Evolutionary conservation across 1,140 invertebrate species (phyloP), one percentile per base, ranked within the genome.

Genomic region (Drosophila leontia): DNA sequence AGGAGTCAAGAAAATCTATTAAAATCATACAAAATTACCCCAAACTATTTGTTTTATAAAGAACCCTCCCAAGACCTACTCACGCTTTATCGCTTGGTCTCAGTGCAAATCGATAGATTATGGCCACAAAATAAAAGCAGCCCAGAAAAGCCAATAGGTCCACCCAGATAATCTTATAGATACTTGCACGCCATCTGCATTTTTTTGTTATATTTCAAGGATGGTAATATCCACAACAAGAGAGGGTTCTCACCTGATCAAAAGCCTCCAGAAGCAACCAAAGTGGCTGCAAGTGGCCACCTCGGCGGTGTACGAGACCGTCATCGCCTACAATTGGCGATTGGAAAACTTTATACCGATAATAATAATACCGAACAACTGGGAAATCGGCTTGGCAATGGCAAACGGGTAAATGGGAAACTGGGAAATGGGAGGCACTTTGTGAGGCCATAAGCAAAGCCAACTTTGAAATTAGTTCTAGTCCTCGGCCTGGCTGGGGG

Each of bases 121-220:
- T 93, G 92, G 97, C 98, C 78, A 99, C 95, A 57, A 94, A 87
- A 92, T 97, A 97, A 94, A 98, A 99, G 53, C 96, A 88, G 58
- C 95, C 86, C 81, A 97, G 93, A 92, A 98, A 99, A 11, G 96
- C 95, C 70, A 98, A 84, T 23, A 99, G 94, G 94, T 99, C 98
- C 70, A 97, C 94, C 96, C 97, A 99, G 63, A 99, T 96, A 80
- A 99, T 94, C 94, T 99, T 99, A 95, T 99, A 99, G 58, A 99
- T 97, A 85, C 98, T 99, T 44, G 98, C 98, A 80, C 96, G 95
- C 98, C 98, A 99, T 95, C 97, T 90, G 48, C 12, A 51, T 19
- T 39, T 63, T 39, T 63, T 8, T 2, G 15, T 26, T 17, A 39
- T 3, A 26, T 19, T 47, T 12, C 2, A 1, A 0, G 1, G 13